phyloP scores from a whole-genome alignment of 2,797 vertebrate genomes.

The Gallinago solitaria region DNA sequence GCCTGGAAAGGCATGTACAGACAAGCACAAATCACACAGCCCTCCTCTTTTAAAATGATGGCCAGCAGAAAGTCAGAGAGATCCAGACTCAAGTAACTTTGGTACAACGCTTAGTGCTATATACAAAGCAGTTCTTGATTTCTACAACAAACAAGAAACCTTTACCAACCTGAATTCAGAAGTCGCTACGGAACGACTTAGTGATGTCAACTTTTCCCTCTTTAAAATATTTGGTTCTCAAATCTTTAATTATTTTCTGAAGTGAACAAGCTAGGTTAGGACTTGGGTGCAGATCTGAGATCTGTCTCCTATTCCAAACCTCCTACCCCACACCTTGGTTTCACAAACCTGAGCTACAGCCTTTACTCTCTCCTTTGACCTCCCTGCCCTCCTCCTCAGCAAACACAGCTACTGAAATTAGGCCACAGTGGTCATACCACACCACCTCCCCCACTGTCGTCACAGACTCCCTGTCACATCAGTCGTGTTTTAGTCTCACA shows the following conservation, averaged over 20 bases:
- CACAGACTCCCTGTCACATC: background rate
- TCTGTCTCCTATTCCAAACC: background rate
- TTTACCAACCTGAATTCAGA: background rate
- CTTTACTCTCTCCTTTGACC: slow-evolving; percentile 10
- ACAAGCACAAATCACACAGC: background rate
- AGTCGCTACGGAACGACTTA: background rate
- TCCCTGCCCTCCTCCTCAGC: slow-evolving; percentile 1
- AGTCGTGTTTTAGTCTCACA: background rate
- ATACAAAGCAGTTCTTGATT: background rate
- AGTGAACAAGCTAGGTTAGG: background rate
- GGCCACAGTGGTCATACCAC: background rate
- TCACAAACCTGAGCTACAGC: background rate
- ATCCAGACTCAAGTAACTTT: background rate
- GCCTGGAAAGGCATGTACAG: background rate
- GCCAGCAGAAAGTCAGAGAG: background rate
- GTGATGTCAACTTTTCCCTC: background rate
- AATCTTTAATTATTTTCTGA: background rate
- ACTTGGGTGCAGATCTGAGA: background rate
- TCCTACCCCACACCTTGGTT: background rate
- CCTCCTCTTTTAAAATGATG: background rate
- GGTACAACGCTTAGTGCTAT: background rate
- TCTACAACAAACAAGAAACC: background rate
- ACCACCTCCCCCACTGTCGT: background rate
- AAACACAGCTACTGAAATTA: slow-evolving; percentile 21
- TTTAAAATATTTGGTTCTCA: background rate